Evolutionary conservation across 2,113 vertebrate genomes (phyloP).

Genomic region (Ptychochromis oligacanthus): DNA sequence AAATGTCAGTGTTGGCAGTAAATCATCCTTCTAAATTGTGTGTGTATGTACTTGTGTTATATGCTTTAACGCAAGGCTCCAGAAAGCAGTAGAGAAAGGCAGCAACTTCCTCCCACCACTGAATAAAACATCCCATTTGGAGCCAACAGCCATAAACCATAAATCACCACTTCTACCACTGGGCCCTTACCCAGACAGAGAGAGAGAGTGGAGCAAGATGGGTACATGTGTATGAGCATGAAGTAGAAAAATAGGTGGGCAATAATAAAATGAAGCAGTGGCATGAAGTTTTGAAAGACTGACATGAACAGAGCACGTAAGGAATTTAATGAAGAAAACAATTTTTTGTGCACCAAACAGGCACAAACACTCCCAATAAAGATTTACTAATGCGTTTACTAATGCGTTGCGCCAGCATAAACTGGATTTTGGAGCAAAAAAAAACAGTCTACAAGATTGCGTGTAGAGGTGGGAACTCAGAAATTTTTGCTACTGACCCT

Average conservation of each 20-base stretch:
- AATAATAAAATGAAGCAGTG: constrained; percentile 22
- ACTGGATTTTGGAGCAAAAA: too few species aligned
- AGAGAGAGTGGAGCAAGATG: neutral
- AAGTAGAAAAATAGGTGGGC: neutral
- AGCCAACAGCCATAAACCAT: constrained; percentile 54
- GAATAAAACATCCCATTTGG: constrained; percentile 76
- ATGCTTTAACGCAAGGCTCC: constrained; percentile 31
- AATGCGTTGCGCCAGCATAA: too few species aligned
- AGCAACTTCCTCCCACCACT: constrained; percentile 61
- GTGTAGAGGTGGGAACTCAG: too few species aligned
- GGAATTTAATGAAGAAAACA: neutral
- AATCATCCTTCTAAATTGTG: constrained; percentile 28
- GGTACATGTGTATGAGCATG: neutral
- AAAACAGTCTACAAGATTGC: too few species aligned
- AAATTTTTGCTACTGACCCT: too few species aligned
- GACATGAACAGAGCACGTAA: neutral
- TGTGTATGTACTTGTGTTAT: neutral
- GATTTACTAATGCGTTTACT: too few species aligned
- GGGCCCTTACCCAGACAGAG: constrained; percentile 36
- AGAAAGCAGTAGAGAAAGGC: constrained; percentile 38
- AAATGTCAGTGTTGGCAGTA: constrained; percentile 22
- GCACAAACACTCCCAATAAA: too few species aligned
- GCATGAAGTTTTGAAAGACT: neutral
- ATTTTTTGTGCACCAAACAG: neutral
- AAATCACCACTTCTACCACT: constrained; percentile 48